phyloP scores from a whole-genome alignment of 2,797 vertebrate species.

The Rhinatrema bivittatum region DNA sequence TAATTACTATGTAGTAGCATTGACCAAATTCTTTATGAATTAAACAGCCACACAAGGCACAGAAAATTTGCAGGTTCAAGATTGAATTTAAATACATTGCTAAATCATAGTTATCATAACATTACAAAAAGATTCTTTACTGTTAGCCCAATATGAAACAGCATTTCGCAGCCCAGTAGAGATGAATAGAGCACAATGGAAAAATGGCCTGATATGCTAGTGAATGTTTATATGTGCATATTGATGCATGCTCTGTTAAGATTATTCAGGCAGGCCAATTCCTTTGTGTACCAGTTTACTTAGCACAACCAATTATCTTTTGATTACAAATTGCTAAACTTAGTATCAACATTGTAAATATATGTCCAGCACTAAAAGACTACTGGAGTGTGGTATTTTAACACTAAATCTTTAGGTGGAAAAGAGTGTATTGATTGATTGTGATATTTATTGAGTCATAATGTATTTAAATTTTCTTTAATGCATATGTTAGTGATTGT shows the following conservation, averaged over 20 bases:
- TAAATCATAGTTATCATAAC: no score
- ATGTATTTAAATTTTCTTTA: slow-evolving; percentile 94
- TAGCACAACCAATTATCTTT: slow-evolving; percentile 33
- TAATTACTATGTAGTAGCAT: no score
- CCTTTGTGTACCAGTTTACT: slow-evolving; percentile 24
- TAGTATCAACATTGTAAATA: slow-evolving; percentile 37
- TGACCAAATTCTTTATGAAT: no score
- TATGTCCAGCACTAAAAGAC: slow-evolving; percentile 31
- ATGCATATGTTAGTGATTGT: slow-evolving; percentile 85
- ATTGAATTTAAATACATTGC: no score
- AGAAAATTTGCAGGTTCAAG: no score
- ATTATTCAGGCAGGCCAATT: slow-evolving; percentile 16
- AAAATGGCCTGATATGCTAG: slow-evolving; percentile 11
- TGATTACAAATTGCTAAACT: slow-evolving; percentile 42
- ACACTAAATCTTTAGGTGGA: slow-evolving; percentile 44
- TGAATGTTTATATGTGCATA: not conserved
- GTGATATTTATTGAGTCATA: slow-evolving; percentile 81
- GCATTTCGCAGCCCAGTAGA: no score
- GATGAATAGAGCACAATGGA: not conserved
- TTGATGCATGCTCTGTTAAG: slow-evolving; percentile 3
- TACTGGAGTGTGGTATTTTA: slow-evolving; percentile 37
- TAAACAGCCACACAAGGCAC: no score
- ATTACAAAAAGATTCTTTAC: no score
- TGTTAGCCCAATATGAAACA: no score
- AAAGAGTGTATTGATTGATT: slow-evolving; percentile 55